Conservation (phyloP, 2,113 vertebrate species). For the Poeciliopsis retropinna region DNA sequence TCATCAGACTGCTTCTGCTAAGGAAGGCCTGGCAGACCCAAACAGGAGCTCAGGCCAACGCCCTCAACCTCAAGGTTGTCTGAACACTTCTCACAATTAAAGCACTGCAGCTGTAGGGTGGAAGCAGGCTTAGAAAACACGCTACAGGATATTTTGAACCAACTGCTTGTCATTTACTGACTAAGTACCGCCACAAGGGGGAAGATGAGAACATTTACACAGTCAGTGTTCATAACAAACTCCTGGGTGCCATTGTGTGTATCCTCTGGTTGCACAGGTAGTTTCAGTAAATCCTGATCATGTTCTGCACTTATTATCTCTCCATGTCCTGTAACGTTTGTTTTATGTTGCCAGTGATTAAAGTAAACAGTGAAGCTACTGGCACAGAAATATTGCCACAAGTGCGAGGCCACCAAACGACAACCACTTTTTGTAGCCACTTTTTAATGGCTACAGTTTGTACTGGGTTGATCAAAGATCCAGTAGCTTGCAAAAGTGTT, state of each 20-base stretch:
- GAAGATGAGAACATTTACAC: not conserved
- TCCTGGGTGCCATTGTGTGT: not conserved
- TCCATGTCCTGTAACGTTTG: not conserved
- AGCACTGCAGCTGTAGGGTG: constrained; percentile 89
- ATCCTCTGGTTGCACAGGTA: not conserved
- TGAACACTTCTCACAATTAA: constrained; percentile 89
- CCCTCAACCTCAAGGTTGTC: constrained; percentile 96
- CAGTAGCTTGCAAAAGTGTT: not conserved
- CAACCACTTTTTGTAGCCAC: too few relatives aligned
- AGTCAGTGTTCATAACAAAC: not conserved
- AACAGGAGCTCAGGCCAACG: constrained; percentile 91
- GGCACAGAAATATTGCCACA: not conserved
- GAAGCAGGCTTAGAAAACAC: constrained; percentile 84
- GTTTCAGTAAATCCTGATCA: not conserved
- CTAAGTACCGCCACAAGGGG: constrained; percentile 20
- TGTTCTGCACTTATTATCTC: not conserved
- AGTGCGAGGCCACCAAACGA: not conserved
- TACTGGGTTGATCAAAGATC: not conserved
- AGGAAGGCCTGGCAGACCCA: constrained; percentile 86
- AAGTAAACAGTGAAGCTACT: not conserved
- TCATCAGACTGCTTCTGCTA: constrained; percentile 85
- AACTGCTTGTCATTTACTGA: not conserved
- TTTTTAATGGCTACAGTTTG: not conserved
- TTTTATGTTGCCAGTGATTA: not conserved
- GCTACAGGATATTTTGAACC: not conserved